Evolutionary conservation across 1,140 invertebrate species (phyloP).

Genomic region (Zaprionus africanus): DNA sequence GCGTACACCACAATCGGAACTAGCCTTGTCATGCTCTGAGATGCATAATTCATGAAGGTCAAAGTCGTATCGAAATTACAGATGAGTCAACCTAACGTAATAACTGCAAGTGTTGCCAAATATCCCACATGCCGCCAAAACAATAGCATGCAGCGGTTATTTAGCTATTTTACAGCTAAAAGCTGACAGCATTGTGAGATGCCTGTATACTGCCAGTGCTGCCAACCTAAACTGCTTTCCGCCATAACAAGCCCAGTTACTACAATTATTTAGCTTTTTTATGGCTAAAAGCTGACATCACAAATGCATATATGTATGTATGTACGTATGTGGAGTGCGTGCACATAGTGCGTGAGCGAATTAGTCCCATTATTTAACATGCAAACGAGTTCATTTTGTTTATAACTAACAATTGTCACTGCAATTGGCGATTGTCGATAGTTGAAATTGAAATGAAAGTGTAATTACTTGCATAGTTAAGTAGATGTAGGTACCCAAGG

Average conservation of each 20-base stretch:
- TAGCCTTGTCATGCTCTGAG: slow-evolving; percentile 4
- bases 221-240: neutral
- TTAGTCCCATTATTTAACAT: slow-evolving; percentile 48
- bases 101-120: neutral
- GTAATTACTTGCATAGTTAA: slow-evolving; percentile 78
- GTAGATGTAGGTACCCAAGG: slow-evolving; percentile 77
- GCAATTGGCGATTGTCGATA: slow-evolving; percentile 4
- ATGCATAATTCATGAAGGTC: slow-evolving; percentile 52
- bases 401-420: slow-evolving; percentile 5
- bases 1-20: neutral
- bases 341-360: slow-evolving; percentile 8
- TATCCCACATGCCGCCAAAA: neutral
- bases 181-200: neutral
- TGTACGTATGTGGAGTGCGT: slow-evolving; percentile 2
- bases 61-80: slow-evolving; percentile 22
- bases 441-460: slow-evolving; percentile 3
- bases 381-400: slow-evolving; percentile 44
- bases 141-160: neutral
- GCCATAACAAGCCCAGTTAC: neutral
- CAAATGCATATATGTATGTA: neutral
- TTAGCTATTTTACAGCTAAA: neutral
- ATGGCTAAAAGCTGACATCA: neutral
- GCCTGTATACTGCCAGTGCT: slow-evolving; percentile 1
- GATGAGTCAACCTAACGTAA: slow-evolving; percentile 24
- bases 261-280: neutral